Evolutionary conservation across 2,113 vertebrate species (phyloP), one percentile per base, ranked within the genome.

Genomic region (Copsychus sechellarum): DNA sequence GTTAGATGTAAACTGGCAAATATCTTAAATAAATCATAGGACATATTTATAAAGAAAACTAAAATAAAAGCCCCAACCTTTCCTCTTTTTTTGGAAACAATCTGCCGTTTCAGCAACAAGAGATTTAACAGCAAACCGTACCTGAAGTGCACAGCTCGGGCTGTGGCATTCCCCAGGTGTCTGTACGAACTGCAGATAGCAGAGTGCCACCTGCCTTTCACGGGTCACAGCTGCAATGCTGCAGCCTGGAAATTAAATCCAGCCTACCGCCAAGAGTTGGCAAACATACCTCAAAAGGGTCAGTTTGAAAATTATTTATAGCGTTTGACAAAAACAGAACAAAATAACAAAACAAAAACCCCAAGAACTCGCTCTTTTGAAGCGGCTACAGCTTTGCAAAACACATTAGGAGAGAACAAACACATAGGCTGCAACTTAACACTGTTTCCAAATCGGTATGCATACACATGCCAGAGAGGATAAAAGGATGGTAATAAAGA

Each of bases 201-300:
- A 95, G 92, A 60, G 42, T 69, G 94, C 93, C 95, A 95, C 95
- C 97, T 95, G 82, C 34, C 94, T 92, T 67, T 28, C 43, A 40
- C 36, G 42, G 51, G 14, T 45, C 84, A 82, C 72, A 81, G 92
- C 87, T 95, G 82, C 96, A 95, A 34, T 34, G 86, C 88, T 88
- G 84, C 85, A 95, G 78, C 86, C 45, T 33, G 78, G 51, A 72
- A 71, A 51, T 34, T 9, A 82, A 90, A 91, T 24, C 18, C 14
- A 78, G 74, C 70, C 76, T 16, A 51, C 67, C 7, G 19, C 60
- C 2, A 90, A 34, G 25, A 69, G 26, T 2, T 71, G 90, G 87
- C 53, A 84, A 91, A 61, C 40, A 7, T 2, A 24, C 10, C 74
- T 85, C 77, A 29, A 38, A 79, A 64, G 70, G 64, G 65, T 65